These are phyloP conservation scores for Oeneis ivallda DNA, from an alignment of 2,888 invertebrate species.

Conservation along the genomic window DNA sequence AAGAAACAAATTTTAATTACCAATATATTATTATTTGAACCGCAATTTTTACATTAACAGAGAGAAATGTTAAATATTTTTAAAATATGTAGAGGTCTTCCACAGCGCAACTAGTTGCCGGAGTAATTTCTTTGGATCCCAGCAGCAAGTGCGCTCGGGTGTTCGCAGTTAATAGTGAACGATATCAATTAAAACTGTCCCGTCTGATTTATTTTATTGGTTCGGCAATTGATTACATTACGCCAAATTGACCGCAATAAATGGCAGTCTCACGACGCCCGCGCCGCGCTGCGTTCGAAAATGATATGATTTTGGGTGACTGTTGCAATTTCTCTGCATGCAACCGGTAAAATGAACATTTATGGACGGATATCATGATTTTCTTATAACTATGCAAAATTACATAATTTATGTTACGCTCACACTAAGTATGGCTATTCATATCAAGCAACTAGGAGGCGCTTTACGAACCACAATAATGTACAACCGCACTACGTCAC, in stretches of 20 bases:
- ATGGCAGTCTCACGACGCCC: constrained; percentile 61
- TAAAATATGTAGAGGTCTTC: constrained; percentile 8
- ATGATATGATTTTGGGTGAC: constrained; percentile 22
- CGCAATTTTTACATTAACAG: too few species aligned
- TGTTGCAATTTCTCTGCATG: constrained; percentile 13
- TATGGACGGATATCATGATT: not conserved
- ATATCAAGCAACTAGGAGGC: too few species aligned
- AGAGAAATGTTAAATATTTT: too few species aligned
- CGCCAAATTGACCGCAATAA: constrained; percentile 79
- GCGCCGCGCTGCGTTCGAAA: constrained; percentile 53
- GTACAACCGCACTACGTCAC: too few species aligned
- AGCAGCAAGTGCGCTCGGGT: constrained; percentile 38
- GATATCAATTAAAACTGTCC: constrained; percentile 81
- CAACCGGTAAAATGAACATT: constrained; percentile 1
- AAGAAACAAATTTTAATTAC: too few species aligned
- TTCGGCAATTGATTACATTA: constrained; percentile 80
- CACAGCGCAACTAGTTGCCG: constrained; percentile 36
- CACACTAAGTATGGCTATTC: too few species aligned
- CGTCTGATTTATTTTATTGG: constrained; percentile 80
- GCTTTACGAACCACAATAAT: too few species aligned
- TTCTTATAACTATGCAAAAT: not conserved
- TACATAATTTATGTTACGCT: too few species aligned
- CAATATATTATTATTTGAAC: too few species aligned
- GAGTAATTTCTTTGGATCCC: constrained; percentile 33
- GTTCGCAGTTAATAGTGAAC: constrained; percentile 68